Evolutionary conservation across 2,113 vertebrate genomes (phyloP).

Genomic region (Cyanoramphus novaezelandiae): DNA sequence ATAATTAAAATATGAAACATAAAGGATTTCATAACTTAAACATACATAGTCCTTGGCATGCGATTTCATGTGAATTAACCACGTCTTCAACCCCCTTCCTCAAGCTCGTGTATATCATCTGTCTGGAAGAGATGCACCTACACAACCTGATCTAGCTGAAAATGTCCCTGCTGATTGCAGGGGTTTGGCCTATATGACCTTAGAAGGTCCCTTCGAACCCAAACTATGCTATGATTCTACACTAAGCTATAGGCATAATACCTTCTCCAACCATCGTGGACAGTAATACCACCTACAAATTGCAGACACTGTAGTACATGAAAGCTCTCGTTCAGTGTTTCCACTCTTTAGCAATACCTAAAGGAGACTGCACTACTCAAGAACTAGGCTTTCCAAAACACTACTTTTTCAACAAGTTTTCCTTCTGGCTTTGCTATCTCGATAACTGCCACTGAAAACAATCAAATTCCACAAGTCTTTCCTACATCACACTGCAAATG

Average conservation of each 20-base stretch:
- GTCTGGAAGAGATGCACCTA: neutral
- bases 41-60: neutral
- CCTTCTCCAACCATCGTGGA: neutral
- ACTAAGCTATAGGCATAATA: neutral
- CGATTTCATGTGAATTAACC: neutral
- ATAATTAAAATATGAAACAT: constrained; percentile 18
- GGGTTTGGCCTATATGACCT: neutral
- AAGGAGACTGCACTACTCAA: neutral
- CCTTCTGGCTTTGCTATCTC: neutral
- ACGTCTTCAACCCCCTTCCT: neutral
- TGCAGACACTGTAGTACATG: neutral
- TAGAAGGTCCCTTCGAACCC: neutral
- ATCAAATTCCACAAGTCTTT: neutral
- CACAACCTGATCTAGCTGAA: neutral
- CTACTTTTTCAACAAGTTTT: neutral
- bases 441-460: neutral
- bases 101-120: neutral
- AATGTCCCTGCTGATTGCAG: neutral
- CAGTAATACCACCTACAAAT: neutral
- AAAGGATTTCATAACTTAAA: neutral
- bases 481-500: neutral
- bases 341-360: neutral
- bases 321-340: neutral
- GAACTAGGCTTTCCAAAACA: neutral
- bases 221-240: no score